Evolutionary conservation across 2,797 vertebrate genomes (phyloP).

Genomic region (Setipinna tenuifilis): DNA sequence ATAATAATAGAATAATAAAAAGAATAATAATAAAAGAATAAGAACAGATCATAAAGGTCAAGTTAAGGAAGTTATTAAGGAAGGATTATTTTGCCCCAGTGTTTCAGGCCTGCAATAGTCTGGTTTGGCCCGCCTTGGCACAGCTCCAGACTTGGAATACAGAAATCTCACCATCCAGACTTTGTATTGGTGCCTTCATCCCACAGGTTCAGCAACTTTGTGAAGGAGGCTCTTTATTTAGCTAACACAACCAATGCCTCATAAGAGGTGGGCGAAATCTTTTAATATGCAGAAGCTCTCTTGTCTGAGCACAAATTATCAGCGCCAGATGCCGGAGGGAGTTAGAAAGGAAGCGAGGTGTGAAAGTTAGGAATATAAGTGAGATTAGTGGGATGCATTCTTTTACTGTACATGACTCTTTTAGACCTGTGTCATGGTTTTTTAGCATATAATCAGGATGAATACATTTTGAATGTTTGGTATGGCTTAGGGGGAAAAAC

Average conservation of each 20-base stretch:
- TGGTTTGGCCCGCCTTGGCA: no score
- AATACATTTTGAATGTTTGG: constrained; percentile 34
- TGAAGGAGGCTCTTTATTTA: constrained; percentile 26
- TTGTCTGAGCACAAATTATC: constrained; percentile 54
- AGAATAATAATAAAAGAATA: no score
- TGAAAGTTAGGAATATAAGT: constrained; percentile 53
- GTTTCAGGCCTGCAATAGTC: no score
- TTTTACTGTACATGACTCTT: constrained; percentile 48
- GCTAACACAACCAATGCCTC: not conserved
- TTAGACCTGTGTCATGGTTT: constrained; percentile 51
- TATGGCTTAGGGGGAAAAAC: constrained; percentile 1
- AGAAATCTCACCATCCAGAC: not conserved
- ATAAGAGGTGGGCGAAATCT: constrained; percentile 36
- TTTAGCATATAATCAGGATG: constrained; percentile 52
- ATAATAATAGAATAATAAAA: no score
- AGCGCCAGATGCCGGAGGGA: constrained; percentile 45
- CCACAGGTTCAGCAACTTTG: not conserved
- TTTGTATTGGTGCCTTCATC: not conserved
- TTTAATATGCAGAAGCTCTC: constrained; percentile 40
- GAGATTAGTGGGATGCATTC: constrained; percentile 62
- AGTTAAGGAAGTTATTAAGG: no score
- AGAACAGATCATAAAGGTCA: no score
- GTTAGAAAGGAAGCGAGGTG: constrained; percentile 60
- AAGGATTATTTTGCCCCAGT: no score
- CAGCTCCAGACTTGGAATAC: constrained; percentile 22